A percentile compares a stretch with the other conserved stretches of the same genome.
Evolutionary conservation across 2,113 vertebrate genomes (phyloP).

Genomic region (Platichthys flesus): DNA sequence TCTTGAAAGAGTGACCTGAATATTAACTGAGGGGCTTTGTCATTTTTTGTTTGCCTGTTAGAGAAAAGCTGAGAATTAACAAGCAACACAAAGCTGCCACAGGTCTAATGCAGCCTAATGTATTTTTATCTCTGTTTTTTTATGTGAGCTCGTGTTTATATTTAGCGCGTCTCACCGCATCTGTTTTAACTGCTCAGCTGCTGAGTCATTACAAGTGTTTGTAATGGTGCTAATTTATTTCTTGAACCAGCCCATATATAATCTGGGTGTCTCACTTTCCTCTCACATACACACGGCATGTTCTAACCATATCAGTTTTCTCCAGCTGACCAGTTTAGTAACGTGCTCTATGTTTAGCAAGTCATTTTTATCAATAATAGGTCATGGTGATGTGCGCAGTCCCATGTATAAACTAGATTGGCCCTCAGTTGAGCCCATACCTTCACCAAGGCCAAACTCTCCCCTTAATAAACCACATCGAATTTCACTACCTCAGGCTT

Average conservation of each 20-base stretch:
- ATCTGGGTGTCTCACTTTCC: constrained; percentile 60
- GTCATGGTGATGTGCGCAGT: neutral
- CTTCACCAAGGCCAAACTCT: neutral
- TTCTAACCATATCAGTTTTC: constrained; percentile 26
- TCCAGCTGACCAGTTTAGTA: constrained; percentile 38
- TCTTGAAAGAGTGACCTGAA: constrained; percentile 60
- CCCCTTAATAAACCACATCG: neutral
- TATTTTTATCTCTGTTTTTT: constrained; percentile 63
- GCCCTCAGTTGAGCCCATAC: neutral
- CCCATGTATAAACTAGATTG: neutral
- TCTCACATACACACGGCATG: constrained; percentile 19
- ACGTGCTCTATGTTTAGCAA: constrained; percentile 45
- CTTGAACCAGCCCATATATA: constrained; percentile 64
- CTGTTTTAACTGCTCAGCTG: constrained; percentile 50
- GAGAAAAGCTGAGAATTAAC: constrained; percentile 23
- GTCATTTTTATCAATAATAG: constrained; percentile 9
- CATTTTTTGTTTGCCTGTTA: constrained; percentile 16
- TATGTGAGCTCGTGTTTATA: constrained; percentile 62
- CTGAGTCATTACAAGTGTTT: constrained; percentile 57
- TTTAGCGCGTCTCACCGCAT: constrained; percentile 53
- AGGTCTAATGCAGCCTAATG: constrained; percentile 17
- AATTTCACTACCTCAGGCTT: neutral
- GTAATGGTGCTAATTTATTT: constrained; percentile 75
- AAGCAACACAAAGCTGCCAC: neutral
- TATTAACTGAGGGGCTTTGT: constrained; percentile 60